A percentile compares a stretch with the other conserved stretches of the same genome.
phyloP scores from a whole-genome alignment of 2,888 invertebrate genomes.

The Abscondita cerata region DNA sequence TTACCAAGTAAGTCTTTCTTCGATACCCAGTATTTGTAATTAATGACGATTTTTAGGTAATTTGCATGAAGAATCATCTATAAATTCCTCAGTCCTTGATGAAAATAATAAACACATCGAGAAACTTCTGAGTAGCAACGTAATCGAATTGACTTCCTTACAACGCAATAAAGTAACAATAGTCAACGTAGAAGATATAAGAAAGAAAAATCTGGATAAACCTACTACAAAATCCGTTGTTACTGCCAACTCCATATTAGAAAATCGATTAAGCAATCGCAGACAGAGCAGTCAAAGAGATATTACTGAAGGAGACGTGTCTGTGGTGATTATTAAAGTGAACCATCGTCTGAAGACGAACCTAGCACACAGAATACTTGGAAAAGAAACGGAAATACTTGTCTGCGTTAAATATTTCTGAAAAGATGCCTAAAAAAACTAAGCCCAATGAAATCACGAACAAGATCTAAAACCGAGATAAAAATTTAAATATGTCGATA shows the following conservation, averaged over 20 bases:
- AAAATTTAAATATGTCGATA: slow-evolving; percentile 34
- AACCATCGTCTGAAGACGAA: slow-evolving; percentile 50
- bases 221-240: neutral
- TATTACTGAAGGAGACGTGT: neutral
- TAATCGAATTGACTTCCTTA: slow-evolving; percentile 3
- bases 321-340: slow-evolving; percentile 51
- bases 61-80: no score
- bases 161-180: slow-evolving; percentile 13
- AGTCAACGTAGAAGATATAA: slow-evolving; percentile 22
- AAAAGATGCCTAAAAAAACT: slow-evolving; percentile 45
- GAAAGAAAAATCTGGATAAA: slow-evolving; percentile 17
- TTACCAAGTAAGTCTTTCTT: no score
- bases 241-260: slow-evolving; percentile 10
- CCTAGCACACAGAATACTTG: slow-evolving; percentile 43
- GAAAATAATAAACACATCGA: no score
- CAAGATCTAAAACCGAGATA: slow-evolving; percentile 51
- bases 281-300: neutral
- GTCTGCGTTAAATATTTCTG: slow-evolving; percentile 54
- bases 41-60: no score
- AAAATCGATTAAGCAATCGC: slow-evolving; percentile 10
- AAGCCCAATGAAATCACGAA: slow-evolving; percentile 48
- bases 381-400: slow-evolving; percentile 51
- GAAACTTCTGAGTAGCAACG: neutral
- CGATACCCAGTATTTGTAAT: no score
- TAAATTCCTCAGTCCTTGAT: no score